Percentiles rank a stretch among this genome's conserved stretches.
Evolutionary conservation across 2,797 vertebrate genomes (phyloP).

Genomic region (Chromobotia macracanthus): DNA sequence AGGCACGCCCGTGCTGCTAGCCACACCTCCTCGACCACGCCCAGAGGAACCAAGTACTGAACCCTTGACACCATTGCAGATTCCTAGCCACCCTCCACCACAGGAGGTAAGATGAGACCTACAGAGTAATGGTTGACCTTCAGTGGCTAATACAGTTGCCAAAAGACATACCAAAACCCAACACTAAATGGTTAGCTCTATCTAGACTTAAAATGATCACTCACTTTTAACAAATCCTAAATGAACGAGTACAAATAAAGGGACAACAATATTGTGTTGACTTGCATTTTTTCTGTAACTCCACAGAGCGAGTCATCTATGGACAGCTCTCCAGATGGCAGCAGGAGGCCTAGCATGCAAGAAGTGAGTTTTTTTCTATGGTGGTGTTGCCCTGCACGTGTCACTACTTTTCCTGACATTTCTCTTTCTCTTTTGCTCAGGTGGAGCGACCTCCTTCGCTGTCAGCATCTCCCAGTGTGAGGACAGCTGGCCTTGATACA

Average conservation of each 20-base stretch:
- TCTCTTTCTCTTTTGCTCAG: constrained; percentile 58
- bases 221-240: not conserved
- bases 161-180: no score
- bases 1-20: constrained; percentile 79
- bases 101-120: constrained; percentile 68
- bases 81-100: constrained; percentile 59
- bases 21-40: constrained; percentile 87
- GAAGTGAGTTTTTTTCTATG: constrained; percentile 79
- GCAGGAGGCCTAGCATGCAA: constrained; percentile 85
- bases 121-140: no score
- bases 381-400: not conserved
- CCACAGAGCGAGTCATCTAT: constrained; percentile 90
- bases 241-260: not conserved
- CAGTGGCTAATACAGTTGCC: not conserved
- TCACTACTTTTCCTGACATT: not conserved
- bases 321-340: constrained; percentile 93
- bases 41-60: constrained; percentile 84
- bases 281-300: constrained; percentile 45
- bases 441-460: constrained; percentile 87
- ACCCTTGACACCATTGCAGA: constrained; percentile 84
- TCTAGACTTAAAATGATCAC: not conserved
- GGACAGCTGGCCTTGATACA: constrained; percentile 81
- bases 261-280: not conserved
- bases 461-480: constrained; percentile 83
- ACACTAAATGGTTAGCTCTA: no score